phyloP scores from a whole-genome alignment of 2,888 invertebrate genomes.

The Meiosimyza decipiens region DNA sequence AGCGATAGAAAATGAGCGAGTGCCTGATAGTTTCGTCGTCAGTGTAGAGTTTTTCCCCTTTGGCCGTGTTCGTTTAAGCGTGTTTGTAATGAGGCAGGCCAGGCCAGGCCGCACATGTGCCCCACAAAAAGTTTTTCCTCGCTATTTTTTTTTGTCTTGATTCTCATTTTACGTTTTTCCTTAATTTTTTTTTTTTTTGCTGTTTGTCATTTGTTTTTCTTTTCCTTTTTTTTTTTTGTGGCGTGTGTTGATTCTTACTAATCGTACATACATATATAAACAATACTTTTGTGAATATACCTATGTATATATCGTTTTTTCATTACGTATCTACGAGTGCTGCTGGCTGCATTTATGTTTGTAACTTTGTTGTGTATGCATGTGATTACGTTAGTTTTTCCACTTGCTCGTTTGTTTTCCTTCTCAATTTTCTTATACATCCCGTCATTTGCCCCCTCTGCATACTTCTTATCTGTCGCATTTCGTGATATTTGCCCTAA shows the following conservation, averaged over 20 bases:
- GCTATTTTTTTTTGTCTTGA: not conserved
- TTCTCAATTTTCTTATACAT: not conserved
- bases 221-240: slow-evolving; percentile 6
- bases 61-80: slow-evolving; percentile 26
- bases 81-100: slow-evolving; percentile 40
- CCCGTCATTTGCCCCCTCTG: not conserved
- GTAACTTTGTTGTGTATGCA: slow-evolving; percentile 13
- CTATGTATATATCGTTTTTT: too few species aligned
- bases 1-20: not conserved
- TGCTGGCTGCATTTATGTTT: not conserved
- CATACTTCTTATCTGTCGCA: not conserved
- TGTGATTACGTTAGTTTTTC: slow-evolving; percentile 21
- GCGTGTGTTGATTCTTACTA: slow-evolving; percentile 30
- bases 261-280: not conserved
- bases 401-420: not conserved
- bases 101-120: slow-evolving; percentile 34
- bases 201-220: not conserved
- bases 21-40: not conserved
- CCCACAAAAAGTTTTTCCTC: slow-evolving; percentile 28
- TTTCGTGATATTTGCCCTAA: slow-evolving; percentile 14
- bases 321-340: not conserved
- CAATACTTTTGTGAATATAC: too few species aligned
- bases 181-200: not conserved
- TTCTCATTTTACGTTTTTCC: not conserved
- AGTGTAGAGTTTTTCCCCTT: slow-evolving; percentile 1